Evolutionary conservation across 2,888 invertebrate species (phyloP), one percentile per base, ranked within the genome.

Genomic region (Idaea dimidiata): DNA sequence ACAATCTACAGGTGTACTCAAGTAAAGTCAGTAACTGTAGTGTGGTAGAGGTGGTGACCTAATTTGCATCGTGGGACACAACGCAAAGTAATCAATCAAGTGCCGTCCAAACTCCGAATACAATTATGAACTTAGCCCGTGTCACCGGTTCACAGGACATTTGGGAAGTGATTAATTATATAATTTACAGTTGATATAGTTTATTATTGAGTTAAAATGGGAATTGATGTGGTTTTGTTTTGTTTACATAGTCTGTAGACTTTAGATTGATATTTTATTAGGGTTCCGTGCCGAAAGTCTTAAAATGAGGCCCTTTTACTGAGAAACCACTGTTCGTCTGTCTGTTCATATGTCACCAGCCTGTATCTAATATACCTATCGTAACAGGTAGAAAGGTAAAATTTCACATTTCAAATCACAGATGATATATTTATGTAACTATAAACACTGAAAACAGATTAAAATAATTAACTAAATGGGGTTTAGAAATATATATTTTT

Each of bases 91-190:
- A 91, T 91, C 90, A 90, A 91, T 91, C 91, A 91, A 81, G 81
- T 66, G 77, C 79, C 82, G 90, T 89, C 89, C 86, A 85, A 88
- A 89, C 87, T 87, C 82, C 79, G 87, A 90, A 90, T 90, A 90
- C 90, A 90, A 90, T 91, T 91, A 90, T 91, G 89, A 91, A 91
- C 89, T 90, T 86, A 83, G 87, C 81, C 81, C 81, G 76, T 90
- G 90, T 91, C 91, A 86, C 83, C 80, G 82, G 66, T 70, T 64
- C 77, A 79, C 80, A 80, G 76, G 81, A 82, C 87, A 79, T 83
- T 81, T 78, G 78, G 80, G 77, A 77, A 76, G 81, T 90, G 89
- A 91, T 91, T 88, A 89, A 91, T 91, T 88, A 86, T 64, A 59
- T 67, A 58, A 79, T 43, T 75, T 67, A 64, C 60, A 62, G 43